Conservation (phyloP, 2,888 invertebrate species). For the Phrixothrix hirtus region DNA sequence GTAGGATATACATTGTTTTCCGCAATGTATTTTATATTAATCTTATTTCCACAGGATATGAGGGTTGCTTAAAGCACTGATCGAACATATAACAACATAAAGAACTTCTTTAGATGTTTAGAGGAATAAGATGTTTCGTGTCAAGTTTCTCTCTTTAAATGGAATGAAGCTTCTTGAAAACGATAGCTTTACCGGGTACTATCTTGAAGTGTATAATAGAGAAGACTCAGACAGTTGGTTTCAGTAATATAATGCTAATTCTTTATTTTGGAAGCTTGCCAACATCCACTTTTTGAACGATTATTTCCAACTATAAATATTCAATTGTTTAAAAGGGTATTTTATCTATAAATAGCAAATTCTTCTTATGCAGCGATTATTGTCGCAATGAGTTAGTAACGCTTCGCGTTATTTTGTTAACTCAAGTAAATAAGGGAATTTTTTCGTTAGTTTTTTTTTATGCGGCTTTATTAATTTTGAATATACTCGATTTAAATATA, state of each 20-base stretch:
- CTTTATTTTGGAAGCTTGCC: slow-evolving; percentile 31
- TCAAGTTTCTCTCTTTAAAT: slow-evolving; percentile 2
- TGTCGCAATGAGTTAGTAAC: too few species aligned
- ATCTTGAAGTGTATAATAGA: slow-evolving; percentile 38
- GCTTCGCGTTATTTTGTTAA: too few species aligned
- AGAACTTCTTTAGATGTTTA: not conserved
- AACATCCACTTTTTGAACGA: slow-evolving; percentile 11
- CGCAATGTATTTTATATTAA: too few species aligned
- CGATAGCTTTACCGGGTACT: slow-evolving; percentile 33
- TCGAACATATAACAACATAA: not conserved
- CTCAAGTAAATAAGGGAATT: too few species aligned
- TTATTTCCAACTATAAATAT: slow-evolving; percentile 26
- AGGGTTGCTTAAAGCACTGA: not conserved
- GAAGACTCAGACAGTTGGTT: slow-evolving; percentile 42
- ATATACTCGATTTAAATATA: too few species aligned
- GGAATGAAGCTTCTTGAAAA: not conserved
- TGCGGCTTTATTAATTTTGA: too few species aligned
- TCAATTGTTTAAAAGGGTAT: slow-evolving; percentile 24
- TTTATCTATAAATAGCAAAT: slow-evolving; percentile 6
- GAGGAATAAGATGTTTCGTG: not conserved
- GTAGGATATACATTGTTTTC: too few species aligned
- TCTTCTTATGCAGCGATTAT: not conserved
- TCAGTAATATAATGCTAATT: slow-evolving; percentile 47
- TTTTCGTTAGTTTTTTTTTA: too few species aligned
- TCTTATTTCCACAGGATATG: too few species aligned